These are phyloP conservation scores for Hypothenemus hampei DNA, from an alignment of 1,140 invertebrate genomes.

Conservation along the genomic window DNA sequence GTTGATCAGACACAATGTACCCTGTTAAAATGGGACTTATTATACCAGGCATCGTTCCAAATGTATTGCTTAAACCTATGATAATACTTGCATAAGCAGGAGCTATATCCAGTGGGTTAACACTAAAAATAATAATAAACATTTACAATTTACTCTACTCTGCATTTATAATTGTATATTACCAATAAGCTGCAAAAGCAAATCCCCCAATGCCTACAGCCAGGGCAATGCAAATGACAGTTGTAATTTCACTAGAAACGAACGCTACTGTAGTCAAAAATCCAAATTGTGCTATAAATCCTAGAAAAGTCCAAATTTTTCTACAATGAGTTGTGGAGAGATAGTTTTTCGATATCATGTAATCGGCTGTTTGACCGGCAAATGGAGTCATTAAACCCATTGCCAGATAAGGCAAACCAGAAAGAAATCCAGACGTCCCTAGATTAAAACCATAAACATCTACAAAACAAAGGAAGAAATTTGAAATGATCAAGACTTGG, in stretches of 20 bases:
- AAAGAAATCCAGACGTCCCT: constrained; percentile 71
- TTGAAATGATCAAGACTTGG: too few relatives aligned
- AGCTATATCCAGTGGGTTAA: constrained; percentile 84
- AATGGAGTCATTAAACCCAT: constrained; percentile 76
- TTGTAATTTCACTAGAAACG: constrained; percentile 56
- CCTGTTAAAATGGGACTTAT: constrained; percentile 76
- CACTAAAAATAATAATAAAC: constrained; percentile 49
- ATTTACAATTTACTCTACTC: background rate
- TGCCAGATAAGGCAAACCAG: constrained; percentile 79
- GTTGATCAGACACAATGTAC: constrained; percentile 65
- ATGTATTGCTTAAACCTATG: constrained; percentile 84
- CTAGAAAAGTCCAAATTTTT: constrained; percentile 70
- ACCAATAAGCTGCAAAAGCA: constrained; percentile 83
- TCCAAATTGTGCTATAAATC: constrained; percentile 74
- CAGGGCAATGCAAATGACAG: constrained; percentile 71
- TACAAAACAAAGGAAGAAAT: constrained; percentile 44
- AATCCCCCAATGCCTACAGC: constrained; percentile 85
- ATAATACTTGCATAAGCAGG: constrained; percentile 75
- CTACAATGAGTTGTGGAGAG: constrained; percentile 69
- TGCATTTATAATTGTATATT: constrained; percentile 22
- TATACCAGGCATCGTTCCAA: constrained; percentile 84
- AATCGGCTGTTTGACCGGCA: constrained; percentile 78
- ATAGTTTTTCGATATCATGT: constrained; percentile 56
- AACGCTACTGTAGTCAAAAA: constrained; percentile 79
- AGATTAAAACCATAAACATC: constrained; percentile 68